Evolutionary conservation across 2,888 invertebrate species (phyloP), one percentile per base, ranked within the genome.

Genomic region (Sceliomorpha sp.): DNA sequence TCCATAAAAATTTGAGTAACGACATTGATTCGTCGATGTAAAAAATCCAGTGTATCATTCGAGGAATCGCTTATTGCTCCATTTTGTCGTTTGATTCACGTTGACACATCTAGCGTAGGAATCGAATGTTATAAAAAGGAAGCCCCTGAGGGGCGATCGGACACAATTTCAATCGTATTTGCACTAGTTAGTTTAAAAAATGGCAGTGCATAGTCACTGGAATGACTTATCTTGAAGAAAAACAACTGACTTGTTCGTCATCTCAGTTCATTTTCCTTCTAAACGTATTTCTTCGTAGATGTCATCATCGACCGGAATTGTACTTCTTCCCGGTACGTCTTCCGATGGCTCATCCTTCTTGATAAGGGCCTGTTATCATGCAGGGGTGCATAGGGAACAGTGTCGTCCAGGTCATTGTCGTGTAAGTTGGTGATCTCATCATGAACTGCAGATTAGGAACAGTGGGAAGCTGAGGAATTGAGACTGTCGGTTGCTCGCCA

Each of bases 301-400:
- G 29, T 42, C 45, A 17, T 12, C 20, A 9, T 10, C 7, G 9
- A 17, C 7, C 20, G 20, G 17, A 13, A n/a, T 13, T 8, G 10
- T 27, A 1, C 8, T 12, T 12, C 39, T 45, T 31, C 4, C 24
- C 39, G 31, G 55, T 39, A 14, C 45, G 50, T 87, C 85, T 87
- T 84, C 88, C 87, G 39, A 84, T 87, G 53, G 88, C 86, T 20
- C 87, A 86, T 76, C 90, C 91, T 85, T 94, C 94, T 88, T 94
- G 94, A 89, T 95, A 95, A 64, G 95, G 94, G 73, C 95, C 95
- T 71, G 95, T 95, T 80, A 95, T 94, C 88, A 94, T 93, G 90
- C 95, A 95, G 37, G 94, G 94, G 87, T 94, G 94, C 94, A 94
- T 95, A 64, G 95, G 95, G 89, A 95, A 95, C 84, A 95, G 90